A percentile compares a stretch with the other conserved stretches of the same genome.
Evolutionary conservation across 2,888 invertebrate species (phyloP).

Genomic region (Archips crataeganus): DNA sequence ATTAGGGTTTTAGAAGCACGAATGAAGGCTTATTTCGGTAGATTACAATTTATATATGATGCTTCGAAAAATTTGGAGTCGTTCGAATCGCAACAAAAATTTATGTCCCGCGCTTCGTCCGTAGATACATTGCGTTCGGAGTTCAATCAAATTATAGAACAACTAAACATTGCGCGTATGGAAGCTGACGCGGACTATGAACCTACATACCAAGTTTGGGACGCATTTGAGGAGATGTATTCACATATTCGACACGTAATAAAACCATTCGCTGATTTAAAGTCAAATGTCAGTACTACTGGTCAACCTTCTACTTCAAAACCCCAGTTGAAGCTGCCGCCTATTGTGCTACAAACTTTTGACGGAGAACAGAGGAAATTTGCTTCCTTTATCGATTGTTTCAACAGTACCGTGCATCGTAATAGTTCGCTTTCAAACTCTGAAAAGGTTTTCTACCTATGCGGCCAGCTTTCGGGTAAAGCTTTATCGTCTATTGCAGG

Average conservation of each 20-base stretch:
- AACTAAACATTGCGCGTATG: background rate
- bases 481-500: too few relatives aligned
- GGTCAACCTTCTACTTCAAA: too few relatives aligned
- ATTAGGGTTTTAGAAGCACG: background rate
- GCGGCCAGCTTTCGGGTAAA: too few relatives aligned
- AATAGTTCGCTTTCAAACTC: too few relatives aligned
- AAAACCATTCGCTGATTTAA: background rate
- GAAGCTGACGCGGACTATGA: background rate
- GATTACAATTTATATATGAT: background rate
- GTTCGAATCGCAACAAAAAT: background rate
- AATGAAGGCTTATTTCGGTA: background rate
- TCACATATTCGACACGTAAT: background rate
- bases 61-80: background rate
- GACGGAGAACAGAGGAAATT: too few relatives aligned
- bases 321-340: too few relatives aligned
- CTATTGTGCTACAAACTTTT: too few relatives aligned
- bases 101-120: background rate
- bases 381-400: too few relatives aligned
- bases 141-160: background rate
- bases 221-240: background rate
- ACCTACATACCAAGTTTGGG: slow-evolving; percentile 1
- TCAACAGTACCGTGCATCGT: too few relatives aligned
- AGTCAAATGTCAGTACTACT: background rate
- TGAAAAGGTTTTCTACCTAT: too few relatives aligned
- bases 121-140: too few relatives aligned